Evolutionary conservation across 2,797 vertebrate genomes (phyloP).

Genomic region (Gymnoscopelus braueri): DNA sequence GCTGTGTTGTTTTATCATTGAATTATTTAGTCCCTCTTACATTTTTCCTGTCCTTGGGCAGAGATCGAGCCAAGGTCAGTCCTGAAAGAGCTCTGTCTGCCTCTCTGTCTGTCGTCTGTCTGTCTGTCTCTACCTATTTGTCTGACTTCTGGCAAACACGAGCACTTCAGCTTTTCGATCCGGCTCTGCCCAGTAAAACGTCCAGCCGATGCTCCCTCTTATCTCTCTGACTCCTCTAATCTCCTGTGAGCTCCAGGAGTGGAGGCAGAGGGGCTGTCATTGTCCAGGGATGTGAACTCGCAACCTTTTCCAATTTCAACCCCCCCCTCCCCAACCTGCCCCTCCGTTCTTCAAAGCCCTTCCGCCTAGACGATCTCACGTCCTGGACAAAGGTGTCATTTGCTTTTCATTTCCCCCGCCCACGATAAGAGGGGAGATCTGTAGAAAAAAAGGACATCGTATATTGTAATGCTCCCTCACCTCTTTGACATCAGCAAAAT

Average conservation of each 20-base stretch:
- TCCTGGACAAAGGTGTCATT: conserved; percentile 83
- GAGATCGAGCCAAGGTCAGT: conserved; percentile 80
- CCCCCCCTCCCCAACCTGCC: neutral
- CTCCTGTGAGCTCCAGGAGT: conserved; percentile 76
- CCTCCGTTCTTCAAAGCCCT: conserved; percentile 77
- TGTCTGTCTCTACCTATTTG: conserved; percentile 63
- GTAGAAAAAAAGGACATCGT: conserved; percentile 64
- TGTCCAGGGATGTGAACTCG: conserved; percentile 84
- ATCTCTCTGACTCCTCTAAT: conserved; percentile 82
- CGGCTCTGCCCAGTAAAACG: conserved; percentile 59
- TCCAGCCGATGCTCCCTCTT: conserved; percentile 77
- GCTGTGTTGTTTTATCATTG: conserved; percentile 60
- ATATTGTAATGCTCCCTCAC: conserved; percentile 82
- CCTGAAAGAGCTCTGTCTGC: conserved; percentile 59
- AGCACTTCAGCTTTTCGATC: conserved; percentile 75
- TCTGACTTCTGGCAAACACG: conserved; percentile 73
- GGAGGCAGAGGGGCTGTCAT: conserved; percentile 80
- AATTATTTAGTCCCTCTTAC: conserved; percentile 53
- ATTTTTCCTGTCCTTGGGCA: conserved; percentile 50
- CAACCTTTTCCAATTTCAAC: conserved; percentile 86
- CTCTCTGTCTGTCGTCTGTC: conserved; percentile 58
- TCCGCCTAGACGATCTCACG: conserved; percentile 79
- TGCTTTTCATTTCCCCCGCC: conserved; percentile 75
- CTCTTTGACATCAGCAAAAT: conserved; percentile 83
- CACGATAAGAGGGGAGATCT: conserved; percentile 69